Evolutionary conservation across 2,113 vertebrate species (phyloP).

Genomic region (Sceloporus tristichus): DNA sequence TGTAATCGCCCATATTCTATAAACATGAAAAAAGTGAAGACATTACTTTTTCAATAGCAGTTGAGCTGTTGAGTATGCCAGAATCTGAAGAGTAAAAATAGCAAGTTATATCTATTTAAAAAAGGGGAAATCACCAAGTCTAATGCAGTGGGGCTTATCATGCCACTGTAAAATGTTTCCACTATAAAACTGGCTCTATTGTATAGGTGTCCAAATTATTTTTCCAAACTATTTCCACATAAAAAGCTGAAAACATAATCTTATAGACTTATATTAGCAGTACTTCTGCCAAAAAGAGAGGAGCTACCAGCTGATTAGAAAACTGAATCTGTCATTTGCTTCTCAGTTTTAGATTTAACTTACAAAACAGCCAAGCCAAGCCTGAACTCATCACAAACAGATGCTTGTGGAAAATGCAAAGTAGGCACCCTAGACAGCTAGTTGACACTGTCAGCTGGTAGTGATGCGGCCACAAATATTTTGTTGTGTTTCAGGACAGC

Average conservation of each 20-base stretch:
- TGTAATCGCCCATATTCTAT: neutral
- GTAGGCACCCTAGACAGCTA: constrained; percentile 15
- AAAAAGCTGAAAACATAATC: neutral
- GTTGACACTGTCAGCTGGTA: constrained; percentile 33
- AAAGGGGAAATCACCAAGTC: neutral
- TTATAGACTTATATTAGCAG: too few relatives aligned
- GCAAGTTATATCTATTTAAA: neutral
- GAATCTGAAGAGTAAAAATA: neutral
- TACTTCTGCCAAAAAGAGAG: neutral
- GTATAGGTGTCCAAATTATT: neutral
- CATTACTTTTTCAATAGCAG: neutral
- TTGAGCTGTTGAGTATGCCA: neutral
- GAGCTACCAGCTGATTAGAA: neutral
- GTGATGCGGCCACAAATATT: constrained; percentile 16
- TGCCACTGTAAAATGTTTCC: neutral
- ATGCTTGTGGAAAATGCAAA: constrained; percentile 43
- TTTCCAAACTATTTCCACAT: neutral
- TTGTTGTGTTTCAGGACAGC: constrained; percentile 6
- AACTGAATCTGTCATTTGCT: neutral
- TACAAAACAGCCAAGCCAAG: constrained; percentile 1
- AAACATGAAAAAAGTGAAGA: neutral
- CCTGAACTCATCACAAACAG: constrained; percentile 14
- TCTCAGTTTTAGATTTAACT: neutral
- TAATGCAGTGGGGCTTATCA: neutral
- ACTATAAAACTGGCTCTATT: neutral